These are phyloP conservation scores for Clarias magur DNA, from an alignment of 2,113 vertebrate species.

Conservation along the genomic window DNA sequence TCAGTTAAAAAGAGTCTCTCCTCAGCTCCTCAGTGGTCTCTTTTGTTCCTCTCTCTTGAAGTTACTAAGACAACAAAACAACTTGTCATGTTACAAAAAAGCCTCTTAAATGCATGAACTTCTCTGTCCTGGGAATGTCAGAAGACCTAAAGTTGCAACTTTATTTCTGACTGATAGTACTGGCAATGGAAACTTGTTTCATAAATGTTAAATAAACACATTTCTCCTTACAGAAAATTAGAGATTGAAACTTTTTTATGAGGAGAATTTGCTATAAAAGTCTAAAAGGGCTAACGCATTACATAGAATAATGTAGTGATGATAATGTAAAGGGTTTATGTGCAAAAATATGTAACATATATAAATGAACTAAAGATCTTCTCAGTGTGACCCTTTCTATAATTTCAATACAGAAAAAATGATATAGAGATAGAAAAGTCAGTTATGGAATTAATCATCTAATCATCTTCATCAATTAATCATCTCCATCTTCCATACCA, in stretches of 20 bases:
- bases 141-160: neutral
- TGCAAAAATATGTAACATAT: neutral
- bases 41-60: neutral
- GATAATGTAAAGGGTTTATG: neutral
- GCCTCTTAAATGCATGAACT: neutral
- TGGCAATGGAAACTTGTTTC: neutral
- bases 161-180: neutral
- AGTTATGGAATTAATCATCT: slow-evolving; percentile 56
- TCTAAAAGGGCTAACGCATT: neutral
- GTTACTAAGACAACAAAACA: neutral
- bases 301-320: neutral
- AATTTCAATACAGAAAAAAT: neutral
- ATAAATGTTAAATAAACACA: neutral
- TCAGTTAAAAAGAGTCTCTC: neutral
- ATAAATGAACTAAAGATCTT: neutral
- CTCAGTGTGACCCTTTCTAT: neutral
- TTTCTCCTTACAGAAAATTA: neutral
- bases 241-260: neutral
- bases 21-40: neutral
- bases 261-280: neutral
- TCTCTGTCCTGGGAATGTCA: neutral
- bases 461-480: too few species aligned
- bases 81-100: neutral
- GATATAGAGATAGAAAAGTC: neutral
- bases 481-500: too few species aligned